Conservation (phyloP, 2,113 vertebrate genomes). For the Notothenia rossii region DNA sequence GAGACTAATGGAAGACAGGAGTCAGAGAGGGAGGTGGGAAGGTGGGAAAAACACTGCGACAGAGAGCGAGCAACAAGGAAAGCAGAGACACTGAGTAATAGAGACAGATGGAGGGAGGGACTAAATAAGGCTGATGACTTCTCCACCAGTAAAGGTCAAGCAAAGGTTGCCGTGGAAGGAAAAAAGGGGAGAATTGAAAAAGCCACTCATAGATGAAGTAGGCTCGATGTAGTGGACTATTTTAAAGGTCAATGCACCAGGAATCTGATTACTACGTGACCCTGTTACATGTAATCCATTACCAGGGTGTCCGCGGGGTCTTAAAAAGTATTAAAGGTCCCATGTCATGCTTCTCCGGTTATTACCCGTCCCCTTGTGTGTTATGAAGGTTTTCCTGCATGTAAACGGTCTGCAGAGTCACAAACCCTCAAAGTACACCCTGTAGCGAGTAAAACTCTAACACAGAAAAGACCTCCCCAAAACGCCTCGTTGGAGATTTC, state of each 20-base stretch:
- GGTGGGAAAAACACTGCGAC: neutral
- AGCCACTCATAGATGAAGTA: constrained; percentile 37
- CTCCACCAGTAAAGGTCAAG: constrained; percentile 60
- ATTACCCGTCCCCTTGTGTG: too few relatives aligned
- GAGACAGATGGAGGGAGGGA: constrained; percentile 41
- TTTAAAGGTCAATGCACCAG: constrained; percentile 32
- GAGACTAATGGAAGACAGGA: constrained; percentile 35
- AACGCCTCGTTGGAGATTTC: too few relatives aligned
- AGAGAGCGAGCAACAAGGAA: constrained; percentile 25
- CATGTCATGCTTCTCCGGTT: too few relatives aligned
- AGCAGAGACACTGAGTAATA: constrained; percentile 39
- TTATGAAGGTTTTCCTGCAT: too few relatives aligned
- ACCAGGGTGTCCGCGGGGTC: too few relatives aligned
- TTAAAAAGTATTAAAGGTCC: too few relatives aligned
- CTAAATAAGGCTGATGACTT: constrained; percentile 46
- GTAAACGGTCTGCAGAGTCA: too few relatives aligned
- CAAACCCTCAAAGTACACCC: too few relatives aligned
- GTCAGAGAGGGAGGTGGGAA: neutral
- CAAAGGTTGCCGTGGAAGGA: constrained; percentile 42
- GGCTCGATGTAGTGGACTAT: constrained; percentile 17
- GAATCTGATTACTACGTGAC: too few relatives aligned
- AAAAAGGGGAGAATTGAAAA: constrained; percentile 38
- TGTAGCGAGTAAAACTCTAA: too few relatives aligned
- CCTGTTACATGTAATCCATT: too few relatives aligned
- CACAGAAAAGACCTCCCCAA: too few relatives aligned